Evolutionary conservation across 2,888 invertebrate species (phyloP).

Genomic region (Cantharis lateralis): DNA sequence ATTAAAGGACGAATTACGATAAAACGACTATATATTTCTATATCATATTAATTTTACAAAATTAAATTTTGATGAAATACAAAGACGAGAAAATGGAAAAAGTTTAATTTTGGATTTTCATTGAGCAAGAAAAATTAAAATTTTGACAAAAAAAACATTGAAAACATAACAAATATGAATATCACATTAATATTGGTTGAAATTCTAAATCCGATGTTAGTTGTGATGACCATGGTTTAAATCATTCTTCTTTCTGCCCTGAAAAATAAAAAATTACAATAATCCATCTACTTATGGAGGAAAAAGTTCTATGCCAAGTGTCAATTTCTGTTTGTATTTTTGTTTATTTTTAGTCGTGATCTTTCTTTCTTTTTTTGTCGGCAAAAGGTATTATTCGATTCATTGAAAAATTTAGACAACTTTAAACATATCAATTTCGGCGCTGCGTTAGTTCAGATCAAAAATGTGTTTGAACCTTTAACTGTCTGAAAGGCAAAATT

Average conservation of each 20-base stretch:
- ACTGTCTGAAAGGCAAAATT: slow-evolving; percentile 2
- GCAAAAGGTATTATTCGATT: slow-evolving; percentile 30
- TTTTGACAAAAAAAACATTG: not conserved
- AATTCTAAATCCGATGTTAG: slow-evolving; percentile 26
- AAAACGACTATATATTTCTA: not conserved
- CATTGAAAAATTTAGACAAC: slow-evolving; percentile 49
- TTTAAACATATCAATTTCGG: slow-evolving; percentile 54
- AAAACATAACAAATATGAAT: slow-evolving; percentile 19
- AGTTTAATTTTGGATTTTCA: not conserved
- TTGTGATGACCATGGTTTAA: slow-evolving; percentile 45
- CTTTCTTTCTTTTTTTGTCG: slow-evolving; percentile 31
- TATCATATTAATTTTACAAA: not conserved
- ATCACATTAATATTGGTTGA: slow-evolving; percentile 36
- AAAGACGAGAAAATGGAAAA: not conserved
- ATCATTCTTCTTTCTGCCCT: slow-evolving; percentile 53
- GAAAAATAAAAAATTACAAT: slow-evolving; percentile 34
- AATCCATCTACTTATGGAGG: not conserved
- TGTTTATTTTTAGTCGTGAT: slow-evolving; percentile 32
- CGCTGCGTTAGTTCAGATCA: slow-evolving; percentile 16
- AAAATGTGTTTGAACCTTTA: not conserved
- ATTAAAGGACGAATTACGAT: slow-evolving; percentile 13
- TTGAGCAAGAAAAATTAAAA: not conserved
- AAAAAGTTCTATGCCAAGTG: slow-evolving; percentile 33
- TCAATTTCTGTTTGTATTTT: slow-evolving; percentile 40
- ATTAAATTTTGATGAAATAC: not conserved